Percentiles rank a stretch among this genome's conserved stretches.
Conservation (phyloP, 2,797 vertebrate genomes). For the Manis pentadactyla region DNA sequence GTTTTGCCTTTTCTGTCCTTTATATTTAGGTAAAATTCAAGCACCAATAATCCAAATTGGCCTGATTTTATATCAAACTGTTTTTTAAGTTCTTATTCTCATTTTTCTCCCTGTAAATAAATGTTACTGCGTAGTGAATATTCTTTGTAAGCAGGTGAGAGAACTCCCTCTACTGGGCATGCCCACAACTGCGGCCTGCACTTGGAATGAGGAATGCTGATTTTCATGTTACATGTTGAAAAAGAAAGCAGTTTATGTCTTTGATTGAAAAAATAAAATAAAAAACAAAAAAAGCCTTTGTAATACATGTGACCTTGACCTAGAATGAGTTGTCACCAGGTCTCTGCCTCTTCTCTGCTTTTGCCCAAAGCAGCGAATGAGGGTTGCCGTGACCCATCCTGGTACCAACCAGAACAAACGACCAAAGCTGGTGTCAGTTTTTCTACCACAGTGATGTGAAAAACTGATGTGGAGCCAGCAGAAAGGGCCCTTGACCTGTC, state of each 20-base stretch:
- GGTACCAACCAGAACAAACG: background rate
- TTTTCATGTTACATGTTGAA: background rate
- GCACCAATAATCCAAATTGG: background rate
- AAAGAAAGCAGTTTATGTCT: constrained; percentile 2
- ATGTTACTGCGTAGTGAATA: background rate
- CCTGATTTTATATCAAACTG: background rate
- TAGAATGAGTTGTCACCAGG: background rate
- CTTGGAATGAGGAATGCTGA: background rate
- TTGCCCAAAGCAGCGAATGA: background rate
- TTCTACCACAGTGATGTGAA: background rate
- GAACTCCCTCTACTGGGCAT: constrained; percentile 70
- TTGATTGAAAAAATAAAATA: background rate
- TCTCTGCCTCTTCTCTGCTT: background rate
- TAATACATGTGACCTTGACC: background rate
- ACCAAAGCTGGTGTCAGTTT: background rate
- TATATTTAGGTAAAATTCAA: background rate
- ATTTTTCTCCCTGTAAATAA: background rate
- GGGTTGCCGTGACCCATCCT: background rate
- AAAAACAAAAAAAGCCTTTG: background rate
- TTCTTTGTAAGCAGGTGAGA: constrained; percentile 55
- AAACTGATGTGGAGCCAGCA: background rate
- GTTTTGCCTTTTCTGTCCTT: background rate
- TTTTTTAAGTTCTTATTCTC: background rate
- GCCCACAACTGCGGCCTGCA: background rate
- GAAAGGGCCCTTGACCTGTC: background rate